Conservation (phyloP, 2,888 invertebrate species). For the Cosmia pyralina region DNA sequence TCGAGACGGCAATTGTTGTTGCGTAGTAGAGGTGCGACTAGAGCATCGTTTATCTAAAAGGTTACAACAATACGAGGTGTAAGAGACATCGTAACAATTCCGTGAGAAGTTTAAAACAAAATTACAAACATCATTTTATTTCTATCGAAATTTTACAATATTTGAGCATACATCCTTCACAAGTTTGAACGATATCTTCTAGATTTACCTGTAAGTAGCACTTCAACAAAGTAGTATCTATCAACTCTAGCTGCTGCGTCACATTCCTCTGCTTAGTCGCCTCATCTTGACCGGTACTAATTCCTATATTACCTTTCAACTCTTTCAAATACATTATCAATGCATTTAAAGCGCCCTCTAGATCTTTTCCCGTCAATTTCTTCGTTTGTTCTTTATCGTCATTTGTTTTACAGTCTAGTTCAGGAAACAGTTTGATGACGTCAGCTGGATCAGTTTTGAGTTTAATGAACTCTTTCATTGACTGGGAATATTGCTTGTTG, state of each 20-base stretch:
- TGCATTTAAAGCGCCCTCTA: conserved; percentile 96
- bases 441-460: conserved; percentile 98
- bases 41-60: conserved; percentile 96
- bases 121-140: background rate
- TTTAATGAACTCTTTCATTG: conserved; percentile 97
- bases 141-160: background rate
- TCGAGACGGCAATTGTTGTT: conserved; percentile 97
- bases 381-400: conserved; percentile 73
- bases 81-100: background rate
- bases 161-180: background rate
- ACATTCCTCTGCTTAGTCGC: conserved; percentile 76
- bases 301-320: conserved; percentile 91
- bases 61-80: background rate
- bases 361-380: conserved; percentile 94
- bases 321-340: conserved; percentile 97
- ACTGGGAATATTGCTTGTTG: conserved; percentile 95
- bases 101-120: background rate
- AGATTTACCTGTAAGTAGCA: conserved; percentile 96
- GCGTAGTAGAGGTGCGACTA: conserved; percentile 97
- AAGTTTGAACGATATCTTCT: background rate
- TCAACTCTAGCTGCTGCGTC: conserved; percentile 93
- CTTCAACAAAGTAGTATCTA: conserved; percentile 98
- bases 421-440: conserved; percentile 98
- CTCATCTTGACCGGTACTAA: conserved; percentile 66
- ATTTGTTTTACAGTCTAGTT: conserved; percentile 91